Evolutionary conservation across 2,888 invertebrate species (phyloP).

Genomic region (Falcaria lacertinaria): DNA sequence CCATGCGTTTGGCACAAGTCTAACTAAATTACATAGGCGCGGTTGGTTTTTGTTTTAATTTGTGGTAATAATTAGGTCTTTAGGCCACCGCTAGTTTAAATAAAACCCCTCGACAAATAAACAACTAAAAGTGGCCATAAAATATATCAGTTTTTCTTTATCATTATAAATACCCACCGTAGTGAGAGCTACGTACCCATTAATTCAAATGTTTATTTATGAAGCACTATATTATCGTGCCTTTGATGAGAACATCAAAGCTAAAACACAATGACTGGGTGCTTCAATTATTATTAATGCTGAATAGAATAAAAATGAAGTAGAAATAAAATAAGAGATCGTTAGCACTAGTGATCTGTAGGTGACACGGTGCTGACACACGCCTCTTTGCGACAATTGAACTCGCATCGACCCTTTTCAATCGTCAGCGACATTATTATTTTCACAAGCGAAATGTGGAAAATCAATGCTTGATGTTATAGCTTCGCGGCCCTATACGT

Average conservation of each 20-base stretch:
- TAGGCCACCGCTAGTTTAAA: too few relatives aligned
- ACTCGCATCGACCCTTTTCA: conserved; percentile 49
- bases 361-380: conserved; percentile 58
- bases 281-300: conserved; percentile 16
- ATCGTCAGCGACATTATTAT: conserved; percentile 11
- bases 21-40: too few relatives aligned
- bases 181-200: too few relatives aligned
- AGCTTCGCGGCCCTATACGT: too few relatives aligned
- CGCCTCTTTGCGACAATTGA: conserved; percentile 34
- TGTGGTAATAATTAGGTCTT: too few relatives aligned
- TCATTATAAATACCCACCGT: too few relatives aligned
- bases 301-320: conserved; percentile 16
- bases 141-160: too few relatives aligned
- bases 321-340: conserved; percentile 32
- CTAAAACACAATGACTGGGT: not conserved
- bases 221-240: not conserved
- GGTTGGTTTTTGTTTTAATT: too few relatives aligned
- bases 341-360: conserved; percentile 41
- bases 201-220: conserved; percentile 2
- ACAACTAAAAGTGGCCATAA: too few relatives aligned
- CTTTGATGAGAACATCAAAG: conserved; percentile 1
- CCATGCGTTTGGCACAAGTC: too few relatives aligned
- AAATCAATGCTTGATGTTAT: too few relatives aligned
- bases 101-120: too few relatives aligned
- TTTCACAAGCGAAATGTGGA: not conserved